Evolutionary conservation across 2,113 vertebrate species (phyloP).

Genomic region (Sitta europaea): DNA sequence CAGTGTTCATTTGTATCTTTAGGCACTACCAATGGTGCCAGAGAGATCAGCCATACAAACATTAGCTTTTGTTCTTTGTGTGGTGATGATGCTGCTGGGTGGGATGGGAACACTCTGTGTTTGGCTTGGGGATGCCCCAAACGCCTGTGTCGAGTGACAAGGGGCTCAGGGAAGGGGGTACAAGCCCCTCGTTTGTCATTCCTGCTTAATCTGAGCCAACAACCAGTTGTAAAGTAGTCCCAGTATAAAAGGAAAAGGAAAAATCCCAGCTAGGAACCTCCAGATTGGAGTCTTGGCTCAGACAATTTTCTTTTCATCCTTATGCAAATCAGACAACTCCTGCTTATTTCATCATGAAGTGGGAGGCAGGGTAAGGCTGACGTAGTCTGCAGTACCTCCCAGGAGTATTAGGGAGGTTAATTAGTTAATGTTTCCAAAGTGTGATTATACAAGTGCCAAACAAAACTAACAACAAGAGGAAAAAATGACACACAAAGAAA

Average conservation of each 20-base stretch:
- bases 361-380: constrained; percentile 33
- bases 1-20: background rate
- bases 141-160: rapidly evolving
- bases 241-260: background rate
- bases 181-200: background rate
- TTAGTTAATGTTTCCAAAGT: constrained; percentile 56
- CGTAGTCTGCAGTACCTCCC: constrained; percentile 35
- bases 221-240: background rate
- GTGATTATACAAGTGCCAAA: constrained; percentile 38
- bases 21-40: background rate
- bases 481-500: constrained; percentile 37
- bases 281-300: background rate
- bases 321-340: constrained; percentile 50
- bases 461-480: constrained; percentile 30
- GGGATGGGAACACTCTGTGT: background rate
- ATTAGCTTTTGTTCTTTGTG: background rate
- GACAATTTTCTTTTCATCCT: background rate
- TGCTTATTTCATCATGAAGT: constrained; percentile 42
- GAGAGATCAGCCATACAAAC: rapidly evolving
- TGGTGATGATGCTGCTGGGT: background rate
- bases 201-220: background rate
- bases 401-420: constrained; percentile 52
- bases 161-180: background rate
- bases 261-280: background rate
- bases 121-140: background rate